These are phyloP conservation scores for Willisornis vidua DNA, from an alignment of 2,113 vertebrate species.

Conservation along the genomic window DNA sequence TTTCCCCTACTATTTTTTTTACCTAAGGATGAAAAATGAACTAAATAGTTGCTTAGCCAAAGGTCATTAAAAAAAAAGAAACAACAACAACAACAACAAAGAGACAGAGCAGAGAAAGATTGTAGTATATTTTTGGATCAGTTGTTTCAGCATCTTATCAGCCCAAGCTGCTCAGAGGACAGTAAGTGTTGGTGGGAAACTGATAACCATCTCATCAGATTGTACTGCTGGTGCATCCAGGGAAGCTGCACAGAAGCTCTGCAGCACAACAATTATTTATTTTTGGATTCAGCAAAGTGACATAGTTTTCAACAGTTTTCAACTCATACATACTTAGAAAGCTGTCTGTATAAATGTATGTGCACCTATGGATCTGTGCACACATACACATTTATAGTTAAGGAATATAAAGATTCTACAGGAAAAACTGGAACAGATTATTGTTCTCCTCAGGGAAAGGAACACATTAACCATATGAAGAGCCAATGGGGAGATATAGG, in stretches of 20 bases:
- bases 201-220: not conserved
- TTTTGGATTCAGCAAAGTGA: not conserved
- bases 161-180: not conserved
- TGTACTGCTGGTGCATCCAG: not conserved
- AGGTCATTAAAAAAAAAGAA: not conserved
- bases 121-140: not conserved
- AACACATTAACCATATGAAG: not conserved
- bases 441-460: not conserved
- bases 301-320: not conserved
- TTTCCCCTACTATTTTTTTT: not conserved
- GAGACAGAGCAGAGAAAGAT: not conserved
- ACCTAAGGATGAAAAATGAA: not conserved
- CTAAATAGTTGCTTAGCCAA: not conserved
- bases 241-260: not conserved
- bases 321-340: not conserved
- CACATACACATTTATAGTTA: not conserved
- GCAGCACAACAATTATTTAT: not conserved
- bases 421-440: not conserved
- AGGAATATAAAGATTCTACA: not conserved
- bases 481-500: not conserved
- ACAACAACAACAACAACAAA: no score
- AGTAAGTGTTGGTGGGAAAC: not conserved
- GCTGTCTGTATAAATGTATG: not conserved
- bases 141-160: conserved; percentile 16
- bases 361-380: not conserved